Conservation (phyloP, 2,113 vertebrate genomes). For the Phaethornis superciliosus region DNA sequence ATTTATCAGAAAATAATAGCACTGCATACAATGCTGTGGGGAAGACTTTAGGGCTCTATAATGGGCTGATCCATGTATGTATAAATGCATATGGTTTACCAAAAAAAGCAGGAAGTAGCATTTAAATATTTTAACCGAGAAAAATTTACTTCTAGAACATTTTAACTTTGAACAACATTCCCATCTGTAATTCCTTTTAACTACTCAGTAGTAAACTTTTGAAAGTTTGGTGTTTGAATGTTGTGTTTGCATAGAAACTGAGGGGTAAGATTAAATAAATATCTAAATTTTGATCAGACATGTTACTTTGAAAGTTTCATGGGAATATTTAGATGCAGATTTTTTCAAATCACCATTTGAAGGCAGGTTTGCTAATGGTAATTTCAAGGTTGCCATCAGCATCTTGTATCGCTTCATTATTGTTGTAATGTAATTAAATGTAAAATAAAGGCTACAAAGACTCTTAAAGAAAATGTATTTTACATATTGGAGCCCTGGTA, state of each 20-base stretch:
- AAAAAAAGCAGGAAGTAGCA: neutral
- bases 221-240: neutral
- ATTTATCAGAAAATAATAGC: neutral
- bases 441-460: neutral
- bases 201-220: neutral
- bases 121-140: neutral
- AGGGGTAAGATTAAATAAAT: neutral
- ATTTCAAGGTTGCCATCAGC: neutral
- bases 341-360: neutral
- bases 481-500: neutral
- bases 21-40: neutral
- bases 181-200: neutral
- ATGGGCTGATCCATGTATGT: neutral
- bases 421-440: neutral
- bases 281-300: neutral
- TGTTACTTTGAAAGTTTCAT: neutral
- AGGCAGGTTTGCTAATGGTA: neutral
- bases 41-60: neutral
- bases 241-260: neutral
- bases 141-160: neutral
- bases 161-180: neutral
- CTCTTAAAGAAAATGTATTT: neutral
- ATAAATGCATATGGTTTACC: neutral
- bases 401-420: neutral
- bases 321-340: neutral